Conservation (phyloP, 2,113 vertebrate species). For the Quiscalus mexicanus region DNA sequence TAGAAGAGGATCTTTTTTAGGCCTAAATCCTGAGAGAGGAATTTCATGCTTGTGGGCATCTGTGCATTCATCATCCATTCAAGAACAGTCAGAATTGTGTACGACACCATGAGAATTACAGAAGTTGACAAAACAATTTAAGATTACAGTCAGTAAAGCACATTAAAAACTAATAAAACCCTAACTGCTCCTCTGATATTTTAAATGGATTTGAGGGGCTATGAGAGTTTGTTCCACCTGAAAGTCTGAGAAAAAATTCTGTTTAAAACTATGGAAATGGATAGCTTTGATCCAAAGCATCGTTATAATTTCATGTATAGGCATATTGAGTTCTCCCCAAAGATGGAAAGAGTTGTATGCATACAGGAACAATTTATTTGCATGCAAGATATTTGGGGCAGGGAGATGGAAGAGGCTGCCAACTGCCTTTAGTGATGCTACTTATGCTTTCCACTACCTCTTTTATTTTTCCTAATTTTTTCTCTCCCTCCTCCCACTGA, state of each 20-base stretch:
- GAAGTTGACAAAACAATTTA: not conserved
- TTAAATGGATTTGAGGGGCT: not conserved
- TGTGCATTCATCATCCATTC: not conserved
- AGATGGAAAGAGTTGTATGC: not conserved
- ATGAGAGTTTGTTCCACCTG: not conserved
- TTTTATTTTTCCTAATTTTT: not conserved
- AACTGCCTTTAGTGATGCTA: not conserved
- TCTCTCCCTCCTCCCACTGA: not conserved
- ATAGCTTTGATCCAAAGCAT: not conserved
- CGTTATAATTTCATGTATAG: not conserved
- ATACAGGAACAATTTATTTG: not conserved
- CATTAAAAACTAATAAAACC: not conserved
- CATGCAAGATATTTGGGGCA: not conserved
- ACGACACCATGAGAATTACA: not conserved
- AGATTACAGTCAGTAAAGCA: not conserved
- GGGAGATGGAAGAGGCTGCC: not conserved
- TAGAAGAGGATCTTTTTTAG: not conserved
- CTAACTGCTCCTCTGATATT: not conserved
- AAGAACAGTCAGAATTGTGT: not conserved
- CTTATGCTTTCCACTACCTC: not conserved
- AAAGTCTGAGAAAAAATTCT: not conserved
- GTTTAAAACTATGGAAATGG: not conserved
- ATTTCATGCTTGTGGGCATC: not conserved
- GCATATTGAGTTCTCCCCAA: not conserved
- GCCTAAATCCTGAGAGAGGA: not conserved